Evolutionary conservation across 30 jellyfish, hydroid and myxozoan genomes (phyloP).

Genomic region (Phacellophora camtschatica): DNA sequence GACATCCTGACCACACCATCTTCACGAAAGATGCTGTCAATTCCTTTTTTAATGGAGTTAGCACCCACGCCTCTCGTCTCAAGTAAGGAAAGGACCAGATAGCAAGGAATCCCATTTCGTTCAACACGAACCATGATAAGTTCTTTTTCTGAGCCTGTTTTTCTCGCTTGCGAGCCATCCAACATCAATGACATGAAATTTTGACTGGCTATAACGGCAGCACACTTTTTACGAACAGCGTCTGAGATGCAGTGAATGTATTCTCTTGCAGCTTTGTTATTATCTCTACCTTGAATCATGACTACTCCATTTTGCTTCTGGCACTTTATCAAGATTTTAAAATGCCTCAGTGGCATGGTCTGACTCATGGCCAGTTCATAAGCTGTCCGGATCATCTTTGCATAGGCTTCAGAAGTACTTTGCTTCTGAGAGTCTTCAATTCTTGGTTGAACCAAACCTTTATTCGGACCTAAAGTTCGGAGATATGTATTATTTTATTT

Average conservation of each 20-base stretch:
- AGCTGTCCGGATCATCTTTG: slow-evolving; percentile 30
- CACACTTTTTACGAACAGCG: slow-evolving; percentile 50
- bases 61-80: slow-evolving; percentile 74
- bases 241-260: slow-evolving; percentile 41
- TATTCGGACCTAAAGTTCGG: background rate
- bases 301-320: slow-evolving; percentile 70
- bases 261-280: slow-evolving; percentile 48
- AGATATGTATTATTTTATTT: too few relatives aligned
- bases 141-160: slow-evolving; percentile 44
- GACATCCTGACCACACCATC: slow-evolving; percentile 15
- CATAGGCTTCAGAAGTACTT: slow-evolving; percentile 22
- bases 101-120: slow-evolving; percentile 66
- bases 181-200: slow-evolving; percentile 17
- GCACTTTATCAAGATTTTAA: slow-evolving; percentile 37
- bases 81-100: slow-evolving; percentile 42
- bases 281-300: slow-evolving; percentile 40
- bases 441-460: background rate
- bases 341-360: slow-evolving; percentile 24
- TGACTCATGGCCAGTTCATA: slow-evolving; percentile 32
- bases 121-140: slow-evolving; percentile 44
- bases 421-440: background rate
- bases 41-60: slow-evolving; percentile 23
- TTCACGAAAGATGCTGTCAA: slow-evolving; percentile 17
- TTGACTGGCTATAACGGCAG: slow-evolving; percentile 53
- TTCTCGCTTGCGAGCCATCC: slow-evolving; percentile 52